These are phyloP conservation scores for Thecophora atra DNA, from an alignment of 2,888 invertebrate genomes.

Conservation along the genomic window DNA sequence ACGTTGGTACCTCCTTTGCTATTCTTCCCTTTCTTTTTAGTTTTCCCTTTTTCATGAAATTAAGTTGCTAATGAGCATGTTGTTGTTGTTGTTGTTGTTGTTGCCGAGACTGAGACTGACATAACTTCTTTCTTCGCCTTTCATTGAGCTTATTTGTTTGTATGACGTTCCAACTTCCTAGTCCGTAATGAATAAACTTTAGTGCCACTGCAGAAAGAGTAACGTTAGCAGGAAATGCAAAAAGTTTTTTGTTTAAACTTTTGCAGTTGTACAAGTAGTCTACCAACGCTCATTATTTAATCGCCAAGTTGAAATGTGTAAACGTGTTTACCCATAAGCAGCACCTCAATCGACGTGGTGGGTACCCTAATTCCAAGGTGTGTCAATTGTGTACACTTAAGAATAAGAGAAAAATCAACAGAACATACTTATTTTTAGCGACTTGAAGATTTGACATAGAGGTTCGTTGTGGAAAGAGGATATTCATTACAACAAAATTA, in stretches of 20 bases:
- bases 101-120: constrained; percentile 7
- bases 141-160: too few species aligned
- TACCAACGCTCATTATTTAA: not conserved
- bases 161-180: not conserved
- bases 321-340: not conserved
- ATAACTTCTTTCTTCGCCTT: not conserved
- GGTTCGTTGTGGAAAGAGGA: too few species aligned
- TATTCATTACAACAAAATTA: too few species aligned
- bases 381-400: too few species aligned
- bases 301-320: not conserved
- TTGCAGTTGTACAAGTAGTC: not conserved
- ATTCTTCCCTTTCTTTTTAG: not conserved
- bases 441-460: too few species aligned
- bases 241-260: not conserved
- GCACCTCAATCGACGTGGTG: too few species aligned
- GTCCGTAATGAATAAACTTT: not conserved
- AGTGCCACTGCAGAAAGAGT: not conserved
- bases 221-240: constrained; percentile 7
- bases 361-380: too few species aligned
- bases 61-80: constrained; percentile 8
- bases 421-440: too few species aligned
- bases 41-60: not conserved
- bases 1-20: not conserved
- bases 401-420: too few species aligned
- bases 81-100: too few species aligned